These are phyloP conservation scores for Campaea margaritaria DNA, from an alignment of 2,888 invertebrate genomes.

Conservation along the genomic window DNA sequence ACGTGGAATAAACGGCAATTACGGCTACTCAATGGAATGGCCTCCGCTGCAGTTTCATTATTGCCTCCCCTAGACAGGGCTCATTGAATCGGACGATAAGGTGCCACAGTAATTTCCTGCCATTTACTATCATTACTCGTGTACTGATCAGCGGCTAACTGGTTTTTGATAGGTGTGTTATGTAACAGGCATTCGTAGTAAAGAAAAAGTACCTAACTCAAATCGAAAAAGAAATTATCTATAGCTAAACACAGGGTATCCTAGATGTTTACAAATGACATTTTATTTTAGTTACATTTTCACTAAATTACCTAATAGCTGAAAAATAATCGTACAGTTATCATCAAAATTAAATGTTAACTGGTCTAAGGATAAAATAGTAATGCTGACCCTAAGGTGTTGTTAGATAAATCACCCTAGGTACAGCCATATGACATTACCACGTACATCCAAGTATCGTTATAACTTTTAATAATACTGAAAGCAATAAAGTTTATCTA, in stretches of 20 bases:
- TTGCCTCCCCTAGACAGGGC: constrained; percentile 71
- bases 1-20: constrained; percentile 71
- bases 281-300: no score
- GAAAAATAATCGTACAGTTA: no score
- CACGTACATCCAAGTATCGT: constrained; percentile 3
- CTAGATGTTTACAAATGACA: no score
- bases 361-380: no score
- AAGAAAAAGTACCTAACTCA: no score
- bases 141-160: constrained; percentile 55
- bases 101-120: constrained; percentile 81
- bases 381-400: no score
- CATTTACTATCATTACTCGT: constrained; percentile 81
- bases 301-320: no score
- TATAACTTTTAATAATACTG: constrained; percentile 12
- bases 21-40: constrained; percentile 71
- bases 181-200: background rate
- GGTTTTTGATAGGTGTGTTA: background rate
- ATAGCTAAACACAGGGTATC: no score
- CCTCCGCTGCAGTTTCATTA: constrained; percentile 82
- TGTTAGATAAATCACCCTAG: no score
- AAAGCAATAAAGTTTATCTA: constrained; percentile 9
- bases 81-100: constrained; percentile 84
- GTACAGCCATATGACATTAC: background rate
- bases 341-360: no score
- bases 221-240: no score